Evolutionary conservation across 1,140 invertebrate species (phyloP).

Genomic region (Drosophila insularis): DNA sequence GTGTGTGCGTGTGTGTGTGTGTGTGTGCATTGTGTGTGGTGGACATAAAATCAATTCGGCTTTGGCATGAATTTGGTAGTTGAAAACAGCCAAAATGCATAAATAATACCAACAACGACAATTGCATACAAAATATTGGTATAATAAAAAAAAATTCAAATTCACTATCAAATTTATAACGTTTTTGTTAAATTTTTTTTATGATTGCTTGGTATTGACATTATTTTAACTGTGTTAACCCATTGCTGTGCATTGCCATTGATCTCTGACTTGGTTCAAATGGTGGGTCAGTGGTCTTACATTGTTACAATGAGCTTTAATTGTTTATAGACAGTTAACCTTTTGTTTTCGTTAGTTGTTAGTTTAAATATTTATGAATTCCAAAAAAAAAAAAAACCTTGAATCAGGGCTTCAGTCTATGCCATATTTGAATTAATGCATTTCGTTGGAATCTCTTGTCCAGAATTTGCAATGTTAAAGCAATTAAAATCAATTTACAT

Average conservation of each 20-base stretch:
- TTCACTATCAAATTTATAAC: slow-evolving; percentile 29
- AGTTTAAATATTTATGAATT: slow-evolving; percentile 22
- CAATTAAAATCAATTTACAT: slow-evolving; percentile 56
- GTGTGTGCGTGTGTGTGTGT: slow-evolving; percentile 22
- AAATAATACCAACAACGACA: slow-evolving; percentile 51
- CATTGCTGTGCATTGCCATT: slow-evolving; percentile 8
- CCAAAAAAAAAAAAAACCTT: slow-evolving; percentile 44
- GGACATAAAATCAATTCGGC: slow-evolving; percentile 49
- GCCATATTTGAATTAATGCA: slow-evolving; percentile 28
- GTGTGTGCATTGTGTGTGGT: slow-evolving; percentile 25
- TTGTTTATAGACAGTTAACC: slow-evolving; percentile 47
- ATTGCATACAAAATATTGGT: slow-evolving; percentile 57
- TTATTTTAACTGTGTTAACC: slow-evolving; percentile 8
- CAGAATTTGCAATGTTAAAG: slow-evolving; percentile 60
- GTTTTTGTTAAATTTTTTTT: background rate
- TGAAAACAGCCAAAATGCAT: slow-evolving; percentile 58
- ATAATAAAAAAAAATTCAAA: background rate
- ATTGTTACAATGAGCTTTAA: slow-evolving; percentile 40
- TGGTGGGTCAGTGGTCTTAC: slow-evolving; percentile 41
- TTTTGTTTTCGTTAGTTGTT: slow-evolving; percentile 24
- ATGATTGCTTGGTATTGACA: background rate
- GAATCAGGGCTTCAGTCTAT: slow-evolving; percentile 13
- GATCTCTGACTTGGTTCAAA: background rate
- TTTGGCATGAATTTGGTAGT: slow-evolving; percentile 67
- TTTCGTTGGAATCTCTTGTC: slow-evolving; percentile 23